Conservation (phyloP, 2,113 vertebrate genomes). For the Zosterops pallidus region DNA sequence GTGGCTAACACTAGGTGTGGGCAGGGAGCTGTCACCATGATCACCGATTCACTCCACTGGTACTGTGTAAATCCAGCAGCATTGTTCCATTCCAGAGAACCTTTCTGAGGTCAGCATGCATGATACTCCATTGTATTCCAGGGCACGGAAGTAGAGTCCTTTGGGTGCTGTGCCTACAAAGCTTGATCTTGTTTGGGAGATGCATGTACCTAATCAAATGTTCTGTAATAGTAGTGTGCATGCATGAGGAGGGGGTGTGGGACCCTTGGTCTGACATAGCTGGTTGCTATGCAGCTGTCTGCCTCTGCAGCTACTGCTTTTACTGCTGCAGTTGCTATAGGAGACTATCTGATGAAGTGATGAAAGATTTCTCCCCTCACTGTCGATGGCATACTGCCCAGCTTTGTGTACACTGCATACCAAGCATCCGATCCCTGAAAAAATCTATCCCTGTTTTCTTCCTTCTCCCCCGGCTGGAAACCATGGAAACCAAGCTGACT, state of each 20-base stretch:
- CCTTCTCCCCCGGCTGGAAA: neutral
- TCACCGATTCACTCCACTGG: neutral
- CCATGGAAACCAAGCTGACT: slow-evolving; percentile 47
- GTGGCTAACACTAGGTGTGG: neutral
- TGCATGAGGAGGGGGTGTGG: neutral
- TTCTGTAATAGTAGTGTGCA: neutral
- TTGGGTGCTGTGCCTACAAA: neutral
- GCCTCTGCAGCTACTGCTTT: slow-evolving; percentile 28
- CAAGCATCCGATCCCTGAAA: slow-evolving; percentile 19
- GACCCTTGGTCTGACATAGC: neutral
- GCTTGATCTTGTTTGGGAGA: neutral
- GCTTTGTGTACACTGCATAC: slow-evolving; percentile 40
- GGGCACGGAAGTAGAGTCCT: neutral
- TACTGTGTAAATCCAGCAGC: neutral
- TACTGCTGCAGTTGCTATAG: slow-evolving; percentile 53
- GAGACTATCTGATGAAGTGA: slow-evolving; percentile 48
- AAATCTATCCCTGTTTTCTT: slow-evolving; percentile 24
- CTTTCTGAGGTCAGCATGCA: neutral
- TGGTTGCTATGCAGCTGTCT: slow-evolving; percentile 33
- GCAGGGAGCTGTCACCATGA: neutral
- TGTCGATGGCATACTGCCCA: neutral
- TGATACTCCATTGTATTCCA: neutral
- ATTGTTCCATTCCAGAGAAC: neutral
- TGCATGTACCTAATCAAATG: neutral
- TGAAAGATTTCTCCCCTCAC: slow-evolving; percentile 35